Evolutionary conservation across 1,140 invertebrate species (phyloP).

Genomic region (Solen grandis): DNA sequence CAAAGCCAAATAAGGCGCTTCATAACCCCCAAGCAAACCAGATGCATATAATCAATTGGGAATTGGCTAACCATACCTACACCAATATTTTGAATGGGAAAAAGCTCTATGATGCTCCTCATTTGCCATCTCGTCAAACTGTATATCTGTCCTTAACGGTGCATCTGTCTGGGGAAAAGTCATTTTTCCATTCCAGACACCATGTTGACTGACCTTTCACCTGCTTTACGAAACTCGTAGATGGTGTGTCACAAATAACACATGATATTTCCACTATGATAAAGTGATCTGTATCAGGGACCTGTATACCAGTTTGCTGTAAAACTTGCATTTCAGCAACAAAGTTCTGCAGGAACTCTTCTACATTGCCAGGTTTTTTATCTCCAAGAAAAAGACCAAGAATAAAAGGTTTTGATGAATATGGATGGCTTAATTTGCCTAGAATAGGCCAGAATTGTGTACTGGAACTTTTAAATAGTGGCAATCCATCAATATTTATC

Average conservation of each 20-base stretch:
- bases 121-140: constrained; percentile 61
- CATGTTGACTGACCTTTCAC: constrained; percentile 72
- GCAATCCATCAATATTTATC: constrained; percentile 44
- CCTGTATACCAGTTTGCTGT: background rate
- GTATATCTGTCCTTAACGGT: constrained; percentile 54
- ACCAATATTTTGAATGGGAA: constrained; percentile 62
- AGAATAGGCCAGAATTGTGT: constrained; percentile 51
- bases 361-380: background rate
- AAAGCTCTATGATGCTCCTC: constrained; percentile 72
- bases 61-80: constrained; percentile 75
- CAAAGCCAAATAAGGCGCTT: constrained; percentile 74
- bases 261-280: constrained; percentile 54
- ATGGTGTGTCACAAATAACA: constrained; percentile 79
- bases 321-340: constrained; percentile 16
- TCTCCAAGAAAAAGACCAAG: constrained; percentile 26
- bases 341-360: background rate
- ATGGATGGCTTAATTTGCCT: background rate
- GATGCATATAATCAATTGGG: constrained; percentile 80
- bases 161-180: constrained; percentile 57
- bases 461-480: constrained; percentile 26
- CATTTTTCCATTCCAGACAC: constrained; percentile 55
- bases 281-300: background rate
- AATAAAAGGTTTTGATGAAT: constrained; percentile 17
- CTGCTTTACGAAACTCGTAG: constrained; percentile 75
- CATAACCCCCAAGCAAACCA: constrained; percentile 78